Conservation (phyloP, 2,113 vertebrate species). For the Cinclus mexicanus region DNA sequence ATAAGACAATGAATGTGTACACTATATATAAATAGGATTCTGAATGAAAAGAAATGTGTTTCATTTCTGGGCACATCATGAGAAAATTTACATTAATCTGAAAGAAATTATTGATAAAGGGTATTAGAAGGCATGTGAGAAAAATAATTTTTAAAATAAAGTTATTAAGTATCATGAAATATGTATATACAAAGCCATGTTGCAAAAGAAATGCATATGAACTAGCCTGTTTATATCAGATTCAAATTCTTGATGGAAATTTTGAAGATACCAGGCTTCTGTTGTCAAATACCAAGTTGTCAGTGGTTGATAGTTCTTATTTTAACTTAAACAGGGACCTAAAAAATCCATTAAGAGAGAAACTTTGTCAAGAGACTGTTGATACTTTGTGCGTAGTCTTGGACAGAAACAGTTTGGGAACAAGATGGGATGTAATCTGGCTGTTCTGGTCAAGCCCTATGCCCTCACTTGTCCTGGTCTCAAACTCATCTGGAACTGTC, state of each 20-base stretch:
- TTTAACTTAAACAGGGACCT: background rate
- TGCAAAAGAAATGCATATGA: background rate
- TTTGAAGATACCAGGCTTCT: background rate
- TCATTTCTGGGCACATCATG: background rate
- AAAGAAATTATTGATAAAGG: background rate
- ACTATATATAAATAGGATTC: background rate
- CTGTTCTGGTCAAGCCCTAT: background rate
- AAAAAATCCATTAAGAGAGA: background rate
- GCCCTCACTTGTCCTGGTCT: background rate
- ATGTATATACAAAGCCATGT: background rate
- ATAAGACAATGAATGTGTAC: background rate
- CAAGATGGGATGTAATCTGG: background rate
- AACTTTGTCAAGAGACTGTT: background rate
- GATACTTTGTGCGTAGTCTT: rapidly evolving
- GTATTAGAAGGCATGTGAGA: background rate
- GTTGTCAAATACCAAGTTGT: background rate
- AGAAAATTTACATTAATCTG: background rate
- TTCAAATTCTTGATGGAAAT: background rate
- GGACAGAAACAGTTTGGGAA: background rate
- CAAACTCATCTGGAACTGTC: background rate
- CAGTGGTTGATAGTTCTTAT: background rate
- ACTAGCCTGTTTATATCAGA: background rate
- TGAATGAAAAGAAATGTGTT: background rate
- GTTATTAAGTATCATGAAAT: background rate
- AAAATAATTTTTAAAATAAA: background rate